A percentile compares a stretch with the other conserved stretches of the same genome.
Evolutionary conservation across 2,113 vertebrate species (phyloP).

Genomic region (Indicator indicator): DNA sequence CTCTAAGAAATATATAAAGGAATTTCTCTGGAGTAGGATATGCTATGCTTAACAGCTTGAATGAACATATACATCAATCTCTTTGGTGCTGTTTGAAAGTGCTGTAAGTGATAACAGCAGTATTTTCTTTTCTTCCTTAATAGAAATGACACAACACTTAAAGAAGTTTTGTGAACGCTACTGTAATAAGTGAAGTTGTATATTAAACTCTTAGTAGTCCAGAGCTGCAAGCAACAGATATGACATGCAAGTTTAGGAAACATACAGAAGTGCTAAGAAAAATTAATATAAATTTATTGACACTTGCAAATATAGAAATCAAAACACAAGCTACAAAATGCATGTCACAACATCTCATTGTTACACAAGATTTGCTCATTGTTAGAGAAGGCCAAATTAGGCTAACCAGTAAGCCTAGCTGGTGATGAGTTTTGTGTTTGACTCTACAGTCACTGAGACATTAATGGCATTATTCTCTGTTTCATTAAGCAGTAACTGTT

Average conservation of each 20-base stretch:
- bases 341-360: neutral
- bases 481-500: neutral
- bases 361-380: neutral
- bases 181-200: neutral
- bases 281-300: neutral
- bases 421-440: neutral
- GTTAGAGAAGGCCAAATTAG: neutral
- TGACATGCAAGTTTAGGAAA: neutral
- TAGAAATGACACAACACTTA: neutral
- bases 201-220: neutral
- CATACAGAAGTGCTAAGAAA: neutral
- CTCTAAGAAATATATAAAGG: neutral
- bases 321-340: neutral
- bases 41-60: neutral
- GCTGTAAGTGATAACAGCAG: neutral
- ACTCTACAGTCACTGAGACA: neutral
- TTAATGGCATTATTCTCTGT: conserved; percentile 5
- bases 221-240: neutral
- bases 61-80: neutral
- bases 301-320: neutral
- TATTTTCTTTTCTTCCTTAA: conserved; percentile 30
- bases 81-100: neutral
- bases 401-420: neutral
- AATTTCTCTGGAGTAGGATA: neutral
- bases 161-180: neutral